Percentiles rank a stretch among this genome's conserved stretches.
These are phyloP conservation scores for Cryptophagus acutangulus DNA, from an alignment of 2,888 invertebrate species.

Conservation along the genomic window DNA sequence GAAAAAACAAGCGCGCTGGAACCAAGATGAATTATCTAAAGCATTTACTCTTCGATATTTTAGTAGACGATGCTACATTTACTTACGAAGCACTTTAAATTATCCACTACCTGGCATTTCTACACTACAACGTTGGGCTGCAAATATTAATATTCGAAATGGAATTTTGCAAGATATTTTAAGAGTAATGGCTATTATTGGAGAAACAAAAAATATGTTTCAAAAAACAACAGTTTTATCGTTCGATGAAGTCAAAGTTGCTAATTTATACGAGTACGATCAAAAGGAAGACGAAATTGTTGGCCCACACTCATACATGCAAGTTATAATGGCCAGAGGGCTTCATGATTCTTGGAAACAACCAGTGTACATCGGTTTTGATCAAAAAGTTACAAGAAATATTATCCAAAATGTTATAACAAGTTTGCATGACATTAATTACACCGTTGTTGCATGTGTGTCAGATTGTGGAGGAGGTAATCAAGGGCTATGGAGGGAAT, in stretches of 20 bases:
- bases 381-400: slow-evolving; percentile 20
- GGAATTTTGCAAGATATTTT: slow-evolving; percentile 12
- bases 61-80: slow-evolving; percentile 12
- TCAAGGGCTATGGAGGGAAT: slow-evolving; percentile 22
- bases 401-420: slow-evolving; percentile 18
- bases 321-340: slow-evolving; percentile 16
- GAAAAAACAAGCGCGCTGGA: slow-evolving; percentile 12
- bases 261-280: slow-evolving; percentile 10
- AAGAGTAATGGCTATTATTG: slow-evolving; percentile 8
- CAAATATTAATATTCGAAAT: slow-evolving; percentile 17
- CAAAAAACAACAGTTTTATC: slow-evolving; percentile 4
- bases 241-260: slow-evolving; percentile 12
- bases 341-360: slow-evolving; percentile 22
- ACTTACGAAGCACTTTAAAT: slow-evolving; percentile 14
- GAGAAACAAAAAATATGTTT: slow-evolving; percentile 2
- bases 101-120: slow-evolving; percentile 25
- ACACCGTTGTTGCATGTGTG: slow-evolving; percentile 25
- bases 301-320: slow-evolving; percentile 9
- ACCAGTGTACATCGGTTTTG: slow-evolving; percentile 19
- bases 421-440: slow-evolving; percentile 11
- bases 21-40: slow-evolving; percentile 7
- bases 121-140: slow-evolving; percentile 26
- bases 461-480: slow-evolving; percentile 26
- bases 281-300: slow-evolving; percentile 9
- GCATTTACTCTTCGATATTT: slow-evolving; percentile 12